Percentiles rank a stretch among this genome's conserved stretches.
phyloP scores from a whole-genome alignment of 2,797 vertebrate species.

The Fringilla coelebs region DNA sequence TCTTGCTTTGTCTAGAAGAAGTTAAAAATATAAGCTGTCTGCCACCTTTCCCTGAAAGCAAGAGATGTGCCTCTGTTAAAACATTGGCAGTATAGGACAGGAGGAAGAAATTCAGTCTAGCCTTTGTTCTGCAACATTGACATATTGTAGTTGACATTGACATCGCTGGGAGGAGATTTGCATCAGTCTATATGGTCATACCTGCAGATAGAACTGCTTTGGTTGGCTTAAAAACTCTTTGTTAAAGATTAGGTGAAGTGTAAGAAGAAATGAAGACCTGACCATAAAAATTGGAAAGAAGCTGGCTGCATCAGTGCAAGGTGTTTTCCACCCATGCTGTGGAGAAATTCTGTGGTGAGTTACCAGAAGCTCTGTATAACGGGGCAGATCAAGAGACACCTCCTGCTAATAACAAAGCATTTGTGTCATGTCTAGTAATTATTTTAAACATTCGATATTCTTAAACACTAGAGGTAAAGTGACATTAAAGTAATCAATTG shows the following conservation, averaged over 20 bases:
- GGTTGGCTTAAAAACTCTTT: not conserved
- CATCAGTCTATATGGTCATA: not conserved
- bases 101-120: not conserved
- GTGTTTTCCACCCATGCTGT: accelerated
- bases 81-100: not conserved
- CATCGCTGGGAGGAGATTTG: not conserved
- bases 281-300: not conserved
- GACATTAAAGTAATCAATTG: not conserved
- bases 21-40: not conserved
- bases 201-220: not conserved
- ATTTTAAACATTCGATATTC: not conserved
- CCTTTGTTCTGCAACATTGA: not conserved
- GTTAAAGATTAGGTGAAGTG: not conserved
- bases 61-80: not conserved
- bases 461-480: not conserved
- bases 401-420: not conserved
- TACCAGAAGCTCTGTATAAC: not conserved
- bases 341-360: not conserved
- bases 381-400: not conserved
- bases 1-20: not conserved
- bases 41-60: not conserved
- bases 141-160: not conserved
- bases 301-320: not conserved
- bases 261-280: not conserved
- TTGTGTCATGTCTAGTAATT: not conserved